phyloP scores from a whole-genome alignment of 2,888 invertebrate species.

The Phorcus lineatus region DNA sequence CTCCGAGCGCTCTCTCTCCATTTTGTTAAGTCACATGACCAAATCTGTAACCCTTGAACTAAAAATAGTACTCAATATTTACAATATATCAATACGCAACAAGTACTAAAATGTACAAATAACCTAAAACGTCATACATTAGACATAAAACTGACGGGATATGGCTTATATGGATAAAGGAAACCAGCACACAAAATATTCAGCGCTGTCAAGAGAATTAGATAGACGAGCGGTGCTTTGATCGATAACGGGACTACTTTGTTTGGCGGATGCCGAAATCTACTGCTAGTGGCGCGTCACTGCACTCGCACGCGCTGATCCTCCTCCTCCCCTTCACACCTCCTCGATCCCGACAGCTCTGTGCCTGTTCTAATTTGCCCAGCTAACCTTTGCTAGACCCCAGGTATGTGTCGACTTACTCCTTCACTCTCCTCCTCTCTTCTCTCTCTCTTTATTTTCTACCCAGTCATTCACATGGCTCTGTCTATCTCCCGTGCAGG shows the following conservation, averaged over 20 bases:
- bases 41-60: conserved; percentile 20
- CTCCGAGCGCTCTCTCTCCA: conserved; percentile 31
- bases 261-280: conserved; percentile 9
- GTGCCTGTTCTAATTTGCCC: conserved; percentile 24
- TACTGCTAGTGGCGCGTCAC: conserved; percentile 10
- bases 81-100: conserved; percentile 21
- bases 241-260: conserved; percentile 14
- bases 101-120: not conserved
- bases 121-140: not conserved
- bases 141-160: not conserved
- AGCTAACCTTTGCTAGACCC: conserved; percentile 24
- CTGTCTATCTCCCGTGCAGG: not conserved
- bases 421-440: not conserved
- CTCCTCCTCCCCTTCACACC: conserved; percentile 7
- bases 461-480: conserved; percentile 11
- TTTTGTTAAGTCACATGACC: conserved; percentile 55
- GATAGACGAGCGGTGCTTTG: not conserved
- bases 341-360: conserved; percentile 8
- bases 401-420: conserved; percentile 19
- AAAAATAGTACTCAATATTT: conserved; percentile 24
- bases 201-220: not conserved
- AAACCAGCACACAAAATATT: not conserved
- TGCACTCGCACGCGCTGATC: conserved; percentile 22
- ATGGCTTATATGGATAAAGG: not conserved
- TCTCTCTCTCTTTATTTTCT: not conserved